Conservation (phyloP, 2,888 invertebrate genomes). For the Deilephila elpenor region DNA sequence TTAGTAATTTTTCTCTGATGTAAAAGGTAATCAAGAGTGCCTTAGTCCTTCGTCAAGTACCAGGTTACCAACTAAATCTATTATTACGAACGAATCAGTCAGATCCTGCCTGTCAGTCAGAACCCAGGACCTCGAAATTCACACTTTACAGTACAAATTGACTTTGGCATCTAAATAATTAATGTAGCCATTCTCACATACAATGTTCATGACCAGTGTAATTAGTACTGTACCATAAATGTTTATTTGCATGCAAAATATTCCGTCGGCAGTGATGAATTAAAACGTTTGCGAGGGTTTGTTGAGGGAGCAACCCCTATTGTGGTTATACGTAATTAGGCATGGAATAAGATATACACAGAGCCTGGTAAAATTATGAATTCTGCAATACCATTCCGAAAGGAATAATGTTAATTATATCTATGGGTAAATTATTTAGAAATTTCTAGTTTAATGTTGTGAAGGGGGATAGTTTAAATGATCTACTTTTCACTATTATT, state of each 20-base stretch:
- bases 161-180: too few species aligned
- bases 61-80: too few species aligned
- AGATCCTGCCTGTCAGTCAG: too few species aligned
- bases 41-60: too few species aligned
- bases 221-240: neutral
- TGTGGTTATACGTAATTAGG: slow-evolving; percentile 15
- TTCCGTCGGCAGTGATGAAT: neutral
- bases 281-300: slow-evolving; percentile 8
- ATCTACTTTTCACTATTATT: too few species aligned
- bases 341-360: neutral
- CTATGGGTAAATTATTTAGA: neutral
- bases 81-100: too few species aligned
- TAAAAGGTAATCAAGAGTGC: too few species aligned
- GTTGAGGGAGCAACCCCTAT: slow-evolving; percentile 1
- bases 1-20: too few species aligned
- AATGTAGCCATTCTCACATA: neutral
- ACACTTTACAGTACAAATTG: too few species aligned
- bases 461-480: neutral
- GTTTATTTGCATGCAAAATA: slow-evolving; percentile 7
- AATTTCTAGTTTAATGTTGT: neutral
- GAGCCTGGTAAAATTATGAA: neutral
- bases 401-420: neutral
- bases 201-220: neutral
- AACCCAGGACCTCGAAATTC: too few species aligned
- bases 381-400: too few species aligned